phyloP scores from a whole-genome alignment of 2,113 vertebrate genomes.

The Oryzias celebensis region DNA sequence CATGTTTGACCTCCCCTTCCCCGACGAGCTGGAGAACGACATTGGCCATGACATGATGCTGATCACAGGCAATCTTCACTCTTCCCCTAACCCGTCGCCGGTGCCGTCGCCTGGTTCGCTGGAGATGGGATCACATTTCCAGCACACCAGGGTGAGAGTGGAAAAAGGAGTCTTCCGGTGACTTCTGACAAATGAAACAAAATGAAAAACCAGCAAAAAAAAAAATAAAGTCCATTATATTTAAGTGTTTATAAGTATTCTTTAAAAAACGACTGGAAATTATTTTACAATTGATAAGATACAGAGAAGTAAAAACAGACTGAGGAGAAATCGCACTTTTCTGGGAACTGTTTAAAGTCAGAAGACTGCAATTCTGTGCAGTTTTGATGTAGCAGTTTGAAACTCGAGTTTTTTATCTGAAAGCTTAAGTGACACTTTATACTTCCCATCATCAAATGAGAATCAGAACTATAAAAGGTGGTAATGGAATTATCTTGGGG shows the following conservation, averaged over 20 bases:
- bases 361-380: too few relatives aligned
- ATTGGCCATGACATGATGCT: conserved; percentile 90
- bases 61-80: conserved; percentile 94
- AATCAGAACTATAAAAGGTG: conserved; percentile 20
- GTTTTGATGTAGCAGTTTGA: too few relatives aligned
- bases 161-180: conserved; percentile 1
- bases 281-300: too few relatives aligned
- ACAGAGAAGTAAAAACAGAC: too few relatives aligned
- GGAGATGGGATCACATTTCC: conserved; percentile 90
- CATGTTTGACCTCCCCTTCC: conserved; percentile 96
- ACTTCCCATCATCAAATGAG: neutral
- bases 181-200: neutral
- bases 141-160: conserved; percentile 87
- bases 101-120: conserved; percentile 93
- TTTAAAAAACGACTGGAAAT: too few relatives aligned
- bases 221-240: neutral
- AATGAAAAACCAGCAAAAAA: neutral
- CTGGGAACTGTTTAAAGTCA: neutral
- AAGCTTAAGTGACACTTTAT: conserved; percentile 1
- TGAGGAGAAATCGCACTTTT: neutral
- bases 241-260: neutral
- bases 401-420: neutral
- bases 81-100: conserved; percentile 92
- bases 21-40: conserved; percentile 97
- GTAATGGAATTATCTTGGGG: conserved; percentile 42